Evolutionary conservation across 92 coral and sea anemone species (phyloP).

Genomic region (Zoanthus gigantus): DNA sequence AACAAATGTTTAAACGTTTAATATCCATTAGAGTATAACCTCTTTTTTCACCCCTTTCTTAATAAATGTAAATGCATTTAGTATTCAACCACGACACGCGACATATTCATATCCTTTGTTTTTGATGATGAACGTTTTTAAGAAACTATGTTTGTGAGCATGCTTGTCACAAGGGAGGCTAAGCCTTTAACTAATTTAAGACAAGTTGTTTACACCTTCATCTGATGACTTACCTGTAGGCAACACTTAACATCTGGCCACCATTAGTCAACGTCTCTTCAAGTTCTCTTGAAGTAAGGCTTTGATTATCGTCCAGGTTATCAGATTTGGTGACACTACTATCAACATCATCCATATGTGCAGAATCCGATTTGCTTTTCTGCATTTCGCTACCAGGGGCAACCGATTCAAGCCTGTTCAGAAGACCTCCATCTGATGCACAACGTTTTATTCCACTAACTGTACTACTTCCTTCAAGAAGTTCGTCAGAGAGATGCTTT

Average conservation of each 20-base stretch:
- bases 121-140: too few relatives aligned
- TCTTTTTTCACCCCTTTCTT: too few relatives aligned
- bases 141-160: too few relatives aligned
- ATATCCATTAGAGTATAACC: too few relatives aligned
- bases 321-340: constrained; percentile 12
- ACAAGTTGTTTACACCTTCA: not conserved
- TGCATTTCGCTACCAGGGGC: constrained; percentile 25
- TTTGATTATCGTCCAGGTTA: constrained; percentile 3
- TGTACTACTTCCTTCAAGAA: not conserved
- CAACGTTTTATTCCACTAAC: constrained; percentile 16
- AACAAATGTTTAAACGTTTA: too few relatives aligned
- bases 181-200: not conserved
- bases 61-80: too few relatives aligned
- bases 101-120: too few relatives aligned
- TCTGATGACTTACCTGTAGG: constrained; percentile 20
- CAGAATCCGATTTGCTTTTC: constrained; percentile 46
- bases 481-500: not conserved
- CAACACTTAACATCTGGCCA: constrained; percentile 6
- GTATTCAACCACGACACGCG: too few relatives aligned
- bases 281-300: constrained; percentile 15
- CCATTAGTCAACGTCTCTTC: constrained; percentile 25
- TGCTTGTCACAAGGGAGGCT: too few relatives aligned
- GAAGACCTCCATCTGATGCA: constrained; percentile 32
- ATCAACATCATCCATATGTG: not conserved
- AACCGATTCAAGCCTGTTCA: constrained; percentile 9